Conservation (phyloP, 2,888 invertebrate genomes). For the Osedax fenrisi region DNA sequence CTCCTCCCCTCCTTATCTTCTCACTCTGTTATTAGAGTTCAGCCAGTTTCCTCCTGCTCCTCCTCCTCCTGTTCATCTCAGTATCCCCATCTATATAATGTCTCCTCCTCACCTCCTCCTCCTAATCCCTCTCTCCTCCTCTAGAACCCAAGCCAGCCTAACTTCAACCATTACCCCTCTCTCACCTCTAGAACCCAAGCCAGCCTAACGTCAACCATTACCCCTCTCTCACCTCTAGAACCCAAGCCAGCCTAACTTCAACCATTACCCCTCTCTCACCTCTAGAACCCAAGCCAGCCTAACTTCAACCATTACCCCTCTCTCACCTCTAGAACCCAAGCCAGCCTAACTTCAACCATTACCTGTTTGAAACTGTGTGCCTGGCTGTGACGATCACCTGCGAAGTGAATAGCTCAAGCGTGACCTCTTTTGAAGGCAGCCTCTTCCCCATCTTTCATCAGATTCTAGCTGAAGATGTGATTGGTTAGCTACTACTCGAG, state of each 20-base stretch:
- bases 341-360: slow-evolving; percentile 95
- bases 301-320: neutral
- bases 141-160: neutral
- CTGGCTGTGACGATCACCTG: slow-evolving; percentile 62
- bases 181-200: slow-evolving; percentile 64
- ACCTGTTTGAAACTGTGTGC: slow-evolving; percentile 85
- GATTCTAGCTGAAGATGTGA: slow-evolving; percentile 81
- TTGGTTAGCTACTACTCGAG: slow-evolving; percentile 59
- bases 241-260: slow-evolving; percentile 82
- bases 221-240: slow-evolving; percentile 49
- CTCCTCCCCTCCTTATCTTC: no score
- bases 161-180: neutral
- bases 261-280: slow-evolving; percentile 62
- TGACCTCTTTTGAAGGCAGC: slow-evolving; percentile 73
- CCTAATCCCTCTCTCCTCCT: neutral
- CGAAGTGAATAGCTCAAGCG: slow-evolving; percentile 65
- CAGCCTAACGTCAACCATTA: slow-evolving; percentile 97
- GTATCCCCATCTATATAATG: neutral
- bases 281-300: slow-evolving; percentile 66
- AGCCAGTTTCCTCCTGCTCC: neutral
- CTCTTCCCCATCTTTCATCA: slow-evolving; percentile 88
- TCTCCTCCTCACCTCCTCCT: neutral
- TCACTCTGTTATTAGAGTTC: neutral
- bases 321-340: slow-evolving; percentile 63
- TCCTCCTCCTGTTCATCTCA: neutral